Conservation (phyloP, 1,140 invertebrate species). For the Listronotus bonariensis region DNA sequence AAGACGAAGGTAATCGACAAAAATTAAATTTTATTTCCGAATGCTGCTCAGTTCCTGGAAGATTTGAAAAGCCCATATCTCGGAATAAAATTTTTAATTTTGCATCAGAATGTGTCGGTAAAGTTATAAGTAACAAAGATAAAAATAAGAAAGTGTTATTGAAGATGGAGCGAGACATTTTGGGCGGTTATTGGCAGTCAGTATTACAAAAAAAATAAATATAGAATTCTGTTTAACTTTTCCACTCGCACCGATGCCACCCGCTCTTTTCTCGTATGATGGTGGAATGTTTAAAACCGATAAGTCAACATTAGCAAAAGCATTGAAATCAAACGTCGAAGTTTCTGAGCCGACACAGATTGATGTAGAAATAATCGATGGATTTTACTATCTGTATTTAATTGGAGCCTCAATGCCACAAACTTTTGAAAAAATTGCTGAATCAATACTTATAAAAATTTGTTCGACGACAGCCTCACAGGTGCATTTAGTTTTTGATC, state of each 20-base stretch:
- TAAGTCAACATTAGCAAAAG: no score
- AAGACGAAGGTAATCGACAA: no score
- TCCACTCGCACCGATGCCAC: slow-evolving; percentile 48
- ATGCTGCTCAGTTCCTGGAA: slow-evolving; percentile 30
- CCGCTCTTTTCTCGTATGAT: slow-evolving; percentile 39
- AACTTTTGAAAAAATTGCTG: no score
- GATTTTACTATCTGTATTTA: no score
- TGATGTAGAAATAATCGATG: no score
- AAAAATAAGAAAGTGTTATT: slow-evolving; percentile 43
- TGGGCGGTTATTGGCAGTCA: slow-evolving; percentile 44
- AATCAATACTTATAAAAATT: no score
- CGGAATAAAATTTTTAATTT: slow-evolving; percentile 39
- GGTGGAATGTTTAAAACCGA: slow-evolving; percentile 28
- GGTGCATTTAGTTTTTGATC: no score
- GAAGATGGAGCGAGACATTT: slow-evolving; percentile 49
- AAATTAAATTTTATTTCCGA: slow-evolving; percentile 33
- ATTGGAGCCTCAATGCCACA: no score
- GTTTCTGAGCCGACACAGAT: no score
- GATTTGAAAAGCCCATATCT: slow-evolving; percentile 44
- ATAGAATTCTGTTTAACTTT: slow-evolving; percentile 44
- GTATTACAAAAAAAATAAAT: slow-evolving; percentile 47
- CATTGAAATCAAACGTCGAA: no score
- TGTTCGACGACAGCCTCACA: no score
- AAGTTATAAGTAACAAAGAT: slow-evolving; percentile 38
- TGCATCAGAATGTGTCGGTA: slow-evolving; percentile 25